Conservation (phyloP, 2,113 vertebrate genomes). For the Rhodinocichla rosea region DNA sequence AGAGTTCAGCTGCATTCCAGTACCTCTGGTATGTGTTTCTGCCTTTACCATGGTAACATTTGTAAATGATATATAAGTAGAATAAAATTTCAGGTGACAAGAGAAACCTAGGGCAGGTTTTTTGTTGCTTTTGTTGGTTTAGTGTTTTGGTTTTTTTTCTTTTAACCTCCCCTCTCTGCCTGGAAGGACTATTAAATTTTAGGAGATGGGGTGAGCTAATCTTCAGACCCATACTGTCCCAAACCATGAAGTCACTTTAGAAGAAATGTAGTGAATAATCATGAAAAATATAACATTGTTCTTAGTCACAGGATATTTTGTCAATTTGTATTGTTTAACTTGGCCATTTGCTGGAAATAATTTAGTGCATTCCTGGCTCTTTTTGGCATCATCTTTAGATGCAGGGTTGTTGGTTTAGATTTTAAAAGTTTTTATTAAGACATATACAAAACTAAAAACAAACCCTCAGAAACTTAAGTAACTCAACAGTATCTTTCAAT, state of each 20-base stretch:
- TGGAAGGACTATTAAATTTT: conserved; percentile 2
- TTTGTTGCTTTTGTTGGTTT: background rate
- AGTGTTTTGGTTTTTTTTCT: background rate
- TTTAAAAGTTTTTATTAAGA: background rate
- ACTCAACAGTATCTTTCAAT: background rate
- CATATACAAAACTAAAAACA: background rate
- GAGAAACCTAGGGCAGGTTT: background rate
- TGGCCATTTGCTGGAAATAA: conserved; percentile 27
- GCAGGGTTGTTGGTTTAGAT: background rate
- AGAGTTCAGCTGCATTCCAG: background rate
- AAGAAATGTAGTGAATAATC: conserved; percentile 16
- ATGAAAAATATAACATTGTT: background rate
- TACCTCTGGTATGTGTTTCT: background rate
- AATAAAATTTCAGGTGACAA: background rate
- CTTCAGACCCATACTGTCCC: background rate
- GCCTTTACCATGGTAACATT: background rate
- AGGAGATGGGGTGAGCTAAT: conserved; percentile 9
- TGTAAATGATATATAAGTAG: background rate
- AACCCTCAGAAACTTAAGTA: fast-evolving
- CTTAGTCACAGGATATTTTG: background rate
- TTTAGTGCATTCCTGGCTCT: conserved; percentile 18
- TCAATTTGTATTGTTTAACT: conserved; percentile 40
- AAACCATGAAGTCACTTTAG: conserved; percentile 12
- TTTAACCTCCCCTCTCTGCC: background rate
- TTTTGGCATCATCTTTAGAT: background rate